Evolutionary conservation across 2,888 invertebrate genomes (phyloP).

Genomic region (Autographa pulchrina): DNA sequence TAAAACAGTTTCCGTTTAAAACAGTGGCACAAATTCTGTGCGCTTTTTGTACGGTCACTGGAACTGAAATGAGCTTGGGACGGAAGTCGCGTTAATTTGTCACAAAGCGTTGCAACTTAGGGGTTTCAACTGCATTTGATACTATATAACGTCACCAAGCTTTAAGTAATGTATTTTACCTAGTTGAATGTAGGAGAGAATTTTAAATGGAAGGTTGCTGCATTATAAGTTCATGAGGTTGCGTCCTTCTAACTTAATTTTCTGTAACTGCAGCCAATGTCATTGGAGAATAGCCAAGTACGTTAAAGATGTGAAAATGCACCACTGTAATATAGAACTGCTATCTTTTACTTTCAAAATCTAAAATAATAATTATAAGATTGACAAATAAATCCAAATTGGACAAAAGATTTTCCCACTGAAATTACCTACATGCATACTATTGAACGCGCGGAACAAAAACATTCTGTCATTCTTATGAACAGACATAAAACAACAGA

Average conservation of each 20-base stretch:
- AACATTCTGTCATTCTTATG: too few relatives aligned
- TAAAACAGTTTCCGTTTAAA: slow-evolving; percentile 6
- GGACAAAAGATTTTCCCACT: background rate
- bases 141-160: slow-evolving; percentile 22
- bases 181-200: slow-evolving; percentile 18
- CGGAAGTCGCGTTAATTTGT: slow-evolving; percentile 58
- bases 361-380: background rate
- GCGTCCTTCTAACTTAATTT: background rate
- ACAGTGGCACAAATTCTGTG: slow-evolving; percentile 4
- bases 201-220: slow-evolving; percentile 17
- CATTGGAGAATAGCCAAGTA: background rate
- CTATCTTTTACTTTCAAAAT: background rate
- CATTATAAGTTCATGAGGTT: slow-evolving; percentile 7
- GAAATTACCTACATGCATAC: background rate
- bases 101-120: slow-evolving; percentile 37
- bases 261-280: background rate
- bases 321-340: background rate
- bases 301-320: background rate
- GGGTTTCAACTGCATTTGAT: slow-evolving; percentile 40
- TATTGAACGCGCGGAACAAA: background rate
- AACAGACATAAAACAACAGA: background rate
- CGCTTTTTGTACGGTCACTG: slow-evolving; percentile 25
- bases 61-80: slow-evolving; percentile 43
- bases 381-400: background rate
- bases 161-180: slow-evolving; percentile 22